Conservation (phyloP, 2,113 vertebrate genomes). For the Cardinalis cardinalis region DNA sequence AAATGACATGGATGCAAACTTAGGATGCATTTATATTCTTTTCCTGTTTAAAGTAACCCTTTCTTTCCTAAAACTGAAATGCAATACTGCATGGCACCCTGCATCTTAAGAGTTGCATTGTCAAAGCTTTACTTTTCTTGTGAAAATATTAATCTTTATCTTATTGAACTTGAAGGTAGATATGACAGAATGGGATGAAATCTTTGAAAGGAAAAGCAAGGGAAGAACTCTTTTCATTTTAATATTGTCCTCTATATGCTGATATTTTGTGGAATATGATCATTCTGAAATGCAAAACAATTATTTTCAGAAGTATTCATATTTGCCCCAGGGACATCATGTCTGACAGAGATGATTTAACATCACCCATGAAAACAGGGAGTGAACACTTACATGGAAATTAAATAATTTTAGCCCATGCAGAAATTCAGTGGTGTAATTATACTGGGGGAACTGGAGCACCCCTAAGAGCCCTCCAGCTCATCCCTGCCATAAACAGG, state of each 20-base stretch:
- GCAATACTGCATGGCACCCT: neutral
- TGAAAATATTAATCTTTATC: neutral
- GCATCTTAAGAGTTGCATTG: neutral
- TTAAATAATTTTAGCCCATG: neutral
- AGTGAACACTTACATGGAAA: neutral
- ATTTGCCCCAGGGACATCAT: neutral
- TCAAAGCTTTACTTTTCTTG: neutral
- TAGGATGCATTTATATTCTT: neutral
- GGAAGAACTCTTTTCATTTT: neutral
- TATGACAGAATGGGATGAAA: neutral
- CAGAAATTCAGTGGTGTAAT: neutral
- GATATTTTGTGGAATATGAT: neutral
- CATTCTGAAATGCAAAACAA: neutral
- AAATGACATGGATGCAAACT: neutral
- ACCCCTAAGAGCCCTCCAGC: neutral
- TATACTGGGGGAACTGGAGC: neutral
- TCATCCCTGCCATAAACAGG: neutral
- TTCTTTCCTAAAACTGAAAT: neutral
- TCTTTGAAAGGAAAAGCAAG: neutral
- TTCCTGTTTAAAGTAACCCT: neutral
- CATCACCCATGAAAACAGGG: neutral
- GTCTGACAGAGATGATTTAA: conserved; percentile 39
- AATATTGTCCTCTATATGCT: neutral
- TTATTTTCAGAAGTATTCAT: neutral
- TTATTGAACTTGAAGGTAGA: neutral